Conservation (phyloP, 2,797 vertebrate genomes). For the Neostethus bicornis region DNA sequence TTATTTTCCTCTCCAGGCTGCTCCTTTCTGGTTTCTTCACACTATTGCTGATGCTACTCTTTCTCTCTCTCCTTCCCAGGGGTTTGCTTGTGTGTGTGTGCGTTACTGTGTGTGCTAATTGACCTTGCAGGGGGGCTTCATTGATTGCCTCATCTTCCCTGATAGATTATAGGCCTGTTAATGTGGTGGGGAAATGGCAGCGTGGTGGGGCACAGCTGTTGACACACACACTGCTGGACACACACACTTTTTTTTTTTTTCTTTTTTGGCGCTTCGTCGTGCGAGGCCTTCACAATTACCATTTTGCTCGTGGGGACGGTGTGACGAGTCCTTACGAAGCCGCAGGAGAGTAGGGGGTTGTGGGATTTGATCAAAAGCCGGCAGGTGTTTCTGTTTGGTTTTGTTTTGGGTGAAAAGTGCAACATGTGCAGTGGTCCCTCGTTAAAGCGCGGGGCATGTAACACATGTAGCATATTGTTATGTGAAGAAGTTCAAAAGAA, state of each 20-base stretch:
- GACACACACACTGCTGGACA: conserved; percentile 35
- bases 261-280: conserved; percentile 22
- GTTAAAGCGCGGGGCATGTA: too few relatives aligned
- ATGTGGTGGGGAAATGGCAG: conserved; percentile 97
- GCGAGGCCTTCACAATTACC: conserved; percentile 50
- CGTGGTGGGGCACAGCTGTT: conserved; percentile 75
- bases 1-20: conserved; percentile 11
- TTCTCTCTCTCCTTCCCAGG: conserved; percentile 52
- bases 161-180: conserved; percentile 99
- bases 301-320: conserved; percentile 50
- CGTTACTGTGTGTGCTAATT: conserved; percentile 81
- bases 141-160: conserved; percentile 98
- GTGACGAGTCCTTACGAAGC: conserved; percentile 26
- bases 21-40: conserved; percentile 3
- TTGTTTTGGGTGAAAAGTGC: conserved; percentile 23
- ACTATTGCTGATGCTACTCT: conserved; percentile 29
- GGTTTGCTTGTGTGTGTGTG: conserved; percentile 41
- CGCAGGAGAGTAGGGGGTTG: conserved; percentile 22
- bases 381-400: conserved; percentile 51
- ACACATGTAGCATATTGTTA: too few relatives aligned
- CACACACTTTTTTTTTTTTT: too few relatives aligned
- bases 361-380: conserved; percentile 62
- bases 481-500: too few relatives aligned
- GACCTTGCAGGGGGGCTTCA: conserved; percentile 92
- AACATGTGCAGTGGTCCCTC: too few relatives aligned